phyloP scores from a whole-genome alignment of 2,888 invertebrate species.

The Scaptomyza parva region DNA sequence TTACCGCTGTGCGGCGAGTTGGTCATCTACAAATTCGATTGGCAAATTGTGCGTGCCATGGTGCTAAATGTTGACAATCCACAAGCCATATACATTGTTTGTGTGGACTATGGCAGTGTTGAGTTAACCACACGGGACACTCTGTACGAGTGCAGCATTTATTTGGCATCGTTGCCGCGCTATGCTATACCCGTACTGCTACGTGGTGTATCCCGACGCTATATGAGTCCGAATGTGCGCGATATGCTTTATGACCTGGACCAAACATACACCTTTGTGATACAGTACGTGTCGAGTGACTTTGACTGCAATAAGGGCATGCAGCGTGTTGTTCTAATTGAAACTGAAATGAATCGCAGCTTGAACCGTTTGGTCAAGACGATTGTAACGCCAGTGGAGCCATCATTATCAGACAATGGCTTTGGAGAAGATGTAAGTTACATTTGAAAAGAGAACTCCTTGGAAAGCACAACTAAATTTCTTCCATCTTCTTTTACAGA shows the following conservation, averaged over 20 bases:
- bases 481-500: conserved; percentile 46
- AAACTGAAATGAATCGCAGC: conserved; percentile 66
- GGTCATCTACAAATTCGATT: conserved; percentile 71
- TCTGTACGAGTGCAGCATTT: conserved; percentile 69
- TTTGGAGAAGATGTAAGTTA: conserved; percentile 69
- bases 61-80: conserved; percentile 71
- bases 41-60: conserved; percentile 76
- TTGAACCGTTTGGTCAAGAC: conserved; percentile 76
- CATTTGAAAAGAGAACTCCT: not conserved
- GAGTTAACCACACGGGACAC: conserved; percentile 69
- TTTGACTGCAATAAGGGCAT: conserved; percentile 57
- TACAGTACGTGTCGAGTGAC: conserved; percentile 74
- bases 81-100: conserved; percentile 72
- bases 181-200: conserved; percentile 76
- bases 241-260: conserved; percentile 52
- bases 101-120: conserved; percentile 82
- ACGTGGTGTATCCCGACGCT: conserved; percentile 75
- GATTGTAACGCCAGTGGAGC: conserved; percentile 63
- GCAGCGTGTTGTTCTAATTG: conserved; percentile 71
- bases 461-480: not conserved
- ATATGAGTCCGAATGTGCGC: conserved; percentile 70
- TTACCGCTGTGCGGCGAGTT: conserved; percentile 77
- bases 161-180: conserved; percentile 66
- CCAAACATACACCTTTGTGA: conserved; percentile 42
- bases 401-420: conserved; percentile 51